phyloP scores from a whole-genome alignment of 2,797 vertebrate species.

The Premnoplex brunnescens region DNA sequence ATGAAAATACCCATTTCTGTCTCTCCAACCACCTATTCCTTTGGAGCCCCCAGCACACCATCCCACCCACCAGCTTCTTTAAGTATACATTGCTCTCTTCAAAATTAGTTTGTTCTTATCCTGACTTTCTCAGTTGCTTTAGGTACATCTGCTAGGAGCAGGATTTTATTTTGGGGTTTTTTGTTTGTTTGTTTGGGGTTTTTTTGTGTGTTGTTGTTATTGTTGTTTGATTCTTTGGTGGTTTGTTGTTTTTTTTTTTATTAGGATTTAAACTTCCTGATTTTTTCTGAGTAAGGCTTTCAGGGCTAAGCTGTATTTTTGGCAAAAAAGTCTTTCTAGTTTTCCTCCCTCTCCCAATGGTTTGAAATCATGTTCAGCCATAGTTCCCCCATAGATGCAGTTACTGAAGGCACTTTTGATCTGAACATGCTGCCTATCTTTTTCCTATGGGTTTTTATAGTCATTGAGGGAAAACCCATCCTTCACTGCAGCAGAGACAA shows the following conservation, averaged over 20 bases:
- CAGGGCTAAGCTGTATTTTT: not conserved
- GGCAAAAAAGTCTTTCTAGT: not conserved
- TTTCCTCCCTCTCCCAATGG: not conserved
- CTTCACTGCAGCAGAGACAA: constrained; percentile 10
- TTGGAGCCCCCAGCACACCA: not conserved
- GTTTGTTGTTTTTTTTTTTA: not conserved
- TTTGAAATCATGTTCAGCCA: not conserved
- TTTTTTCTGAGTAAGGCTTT: not conserved
- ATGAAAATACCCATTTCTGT: not conserved
- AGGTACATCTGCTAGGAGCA: not conserved
- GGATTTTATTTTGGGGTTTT: not conserved
- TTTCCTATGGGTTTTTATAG: not conserved
- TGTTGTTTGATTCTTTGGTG: fast-evolving
- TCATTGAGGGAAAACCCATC: not conserved
- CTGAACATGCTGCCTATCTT: not conserved
- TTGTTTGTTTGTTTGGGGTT: not conserved
- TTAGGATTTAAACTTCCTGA: not conserved
- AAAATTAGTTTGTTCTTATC: not conserved
- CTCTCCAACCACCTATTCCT: not conserved
- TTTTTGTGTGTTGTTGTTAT: no score
- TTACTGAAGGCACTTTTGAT: not conserved
- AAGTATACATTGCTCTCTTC: not conserved
- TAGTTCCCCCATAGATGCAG: not conserved
- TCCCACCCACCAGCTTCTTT: not conserved
- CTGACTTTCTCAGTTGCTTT: not conserved